phyloP scores from a whole-genome alignment of 2,888 invertebrate genomes.

The Amblyteles armatorius region DNA sequence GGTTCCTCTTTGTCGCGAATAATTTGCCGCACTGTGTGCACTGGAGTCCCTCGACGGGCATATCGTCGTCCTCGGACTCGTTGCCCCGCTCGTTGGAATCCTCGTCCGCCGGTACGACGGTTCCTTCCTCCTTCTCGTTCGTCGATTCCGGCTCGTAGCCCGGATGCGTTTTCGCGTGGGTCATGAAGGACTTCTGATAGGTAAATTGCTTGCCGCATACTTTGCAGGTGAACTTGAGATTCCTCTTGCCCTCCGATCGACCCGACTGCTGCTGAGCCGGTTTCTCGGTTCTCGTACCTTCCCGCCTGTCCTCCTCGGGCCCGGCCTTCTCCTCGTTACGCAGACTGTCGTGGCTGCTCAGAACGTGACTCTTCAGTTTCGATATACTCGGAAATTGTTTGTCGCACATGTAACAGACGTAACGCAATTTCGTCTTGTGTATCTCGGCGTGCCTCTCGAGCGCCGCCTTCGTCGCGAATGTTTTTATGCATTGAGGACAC shows the following conservation, averaged over 20 bases:
- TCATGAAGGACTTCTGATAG: slow-evolving; percentile 78
- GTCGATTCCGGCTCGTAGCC: slow-evolving; percentile 71
- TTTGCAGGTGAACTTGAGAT: slow-evolving; percentile 76
- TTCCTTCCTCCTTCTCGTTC: slow-evolving; percentile 59
- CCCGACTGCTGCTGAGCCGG: background rate
- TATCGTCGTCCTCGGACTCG: slow-evolving; percentile 71
- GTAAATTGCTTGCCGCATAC: slow-evolving; percentile 80
- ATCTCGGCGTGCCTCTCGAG: slow-evolving; percentile 76
- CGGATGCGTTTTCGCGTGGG: slow-evolving; percentile 78
- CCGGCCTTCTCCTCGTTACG: slow-evolving; percentile 55
- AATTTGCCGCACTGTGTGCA: slow-evolving; percentile 81
- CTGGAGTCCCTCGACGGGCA: slow-evolving; percentile 77
- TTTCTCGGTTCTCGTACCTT: slow-evolving; percentile 34
- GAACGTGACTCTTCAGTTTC: slow-evolving; percentile 76
- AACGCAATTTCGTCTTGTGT: slow-evolving; percentile 77
- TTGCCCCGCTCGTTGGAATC: slow-evolving; percentile 67
- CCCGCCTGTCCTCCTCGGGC: slow-evolving; percentile 14
- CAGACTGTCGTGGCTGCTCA: slow-evolving; percentile 69
- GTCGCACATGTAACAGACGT: slow-evolving; percentile 79
- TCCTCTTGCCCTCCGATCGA: slow-evolving; percentile 65
- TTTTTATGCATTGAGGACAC: slow-evolving; percentile 78
- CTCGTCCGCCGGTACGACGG: slow-evolving; percentile 19
- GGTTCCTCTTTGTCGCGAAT: slow-evolving; percentile 80
- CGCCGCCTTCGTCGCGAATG: slow-evolving; percentile 74
- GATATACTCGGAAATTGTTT: slow-evolving; percentile 75